phyloP scores from a whole-genome alignment of 2,888 invertebrate species.

The Melinaea menophilus region DNA sequence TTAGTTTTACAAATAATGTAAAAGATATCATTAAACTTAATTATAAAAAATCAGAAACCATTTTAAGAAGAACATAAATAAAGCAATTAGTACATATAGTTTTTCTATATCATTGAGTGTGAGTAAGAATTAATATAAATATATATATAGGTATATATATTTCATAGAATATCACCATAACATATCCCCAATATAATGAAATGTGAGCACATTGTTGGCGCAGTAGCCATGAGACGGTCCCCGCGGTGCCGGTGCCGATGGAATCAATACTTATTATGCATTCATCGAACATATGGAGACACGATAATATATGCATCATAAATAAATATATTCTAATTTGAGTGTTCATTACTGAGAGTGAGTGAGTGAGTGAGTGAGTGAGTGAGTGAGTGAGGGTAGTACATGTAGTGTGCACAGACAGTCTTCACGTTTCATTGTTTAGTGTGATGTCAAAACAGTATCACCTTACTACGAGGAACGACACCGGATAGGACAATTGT shows the following conservation, averaged over 20 bases:
- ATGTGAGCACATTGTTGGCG: not conserved
- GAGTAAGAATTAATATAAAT: no score
- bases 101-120: no score
- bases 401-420: not conserved
- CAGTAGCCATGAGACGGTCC: not conserved
- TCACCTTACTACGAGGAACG: slow-evolving; percentile 26
- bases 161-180: not conserved
- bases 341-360: not conserved
- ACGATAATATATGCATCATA: not conserved
- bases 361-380: no score
- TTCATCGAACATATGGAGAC: slow-evolving; percentile 1
- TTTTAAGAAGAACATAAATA: no score
- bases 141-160: not conserved
- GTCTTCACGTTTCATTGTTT: not conserved
- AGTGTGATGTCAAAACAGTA: not conserved
- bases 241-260: not conserved
- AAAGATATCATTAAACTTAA: no score
- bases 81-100: no score
- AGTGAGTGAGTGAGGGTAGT: no score
- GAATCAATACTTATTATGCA: not conserved
- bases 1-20: no score
- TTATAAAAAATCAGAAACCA: no score
- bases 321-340: not conserved
- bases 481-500: slow-evolving; percentile 6
- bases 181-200: no score